These are phyloP conservation scores for Sesia apiformis DNA, from an alignment of 2,888 invertebrate species.

Conservation along the genomic window DNA sequence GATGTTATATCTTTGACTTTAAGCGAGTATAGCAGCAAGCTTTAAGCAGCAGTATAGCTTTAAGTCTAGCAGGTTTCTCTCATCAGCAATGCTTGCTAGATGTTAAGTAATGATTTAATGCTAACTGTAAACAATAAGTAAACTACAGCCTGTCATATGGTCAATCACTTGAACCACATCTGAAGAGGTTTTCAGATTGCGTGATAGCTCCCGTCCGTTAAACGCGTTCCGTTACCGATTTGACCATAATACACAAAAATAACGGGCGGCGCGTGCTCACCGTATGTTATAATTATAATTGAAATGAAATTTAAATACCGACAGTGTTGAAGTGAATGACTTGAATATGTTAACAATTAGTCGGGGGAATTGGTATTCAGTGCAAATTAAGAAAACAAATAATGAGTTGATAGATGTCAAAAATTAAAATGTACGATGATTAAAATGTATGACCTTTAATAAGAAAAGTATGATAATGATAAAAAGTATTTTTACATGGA, in stretches of 20 bases:
- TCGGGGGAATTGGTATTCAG: not conserved
- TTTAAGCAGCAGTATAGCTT: too few relatives aligned
- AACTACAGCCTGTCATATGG: not conserved
- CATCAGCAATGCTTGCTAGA: too few relatives aligned
- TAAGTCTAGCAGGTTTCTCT: too few relatives aligned
- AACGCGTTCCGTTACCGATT: constrained; percentile 53
- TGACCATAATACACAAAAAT: constrained; percentile 28
- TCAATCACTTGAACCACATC: constrained; percentile 23
- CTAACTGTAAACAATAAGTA: not conserved
- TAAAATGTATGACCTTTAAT: too few relatives aligned
- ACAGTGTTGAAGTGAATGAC: not conserved
- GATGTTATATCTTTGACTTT: too few relatives aligned
- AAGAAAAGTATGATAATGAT: too few relatives aligned
- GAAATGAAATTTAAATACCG: not conserved
- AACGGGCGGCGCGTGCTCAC: constrained; percentile 10
- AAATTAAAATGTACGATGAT: too few relatives aligned
- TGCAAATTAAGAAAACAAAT: not conserved
- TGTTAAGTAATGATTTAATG: too few relatives aligned
- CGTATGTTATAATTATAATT: constrained; percentile 2
- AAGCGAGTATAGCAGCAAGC: too few relatives aligned
- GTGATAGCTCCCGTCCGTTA: constrained; percentile 40
- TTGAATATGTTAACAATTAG: not conserved
- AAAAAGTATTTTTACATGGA: too few relatives aligned
- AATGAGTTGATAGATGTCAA: too few relatives aligned
- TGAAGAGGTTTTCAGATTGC: constrained; percentile 21